These are phyloP conservation scores for Nylanderia fulva DNA, from an alignment of 1,140 invertebrate species.

Conservation along the genomic window DNA sequence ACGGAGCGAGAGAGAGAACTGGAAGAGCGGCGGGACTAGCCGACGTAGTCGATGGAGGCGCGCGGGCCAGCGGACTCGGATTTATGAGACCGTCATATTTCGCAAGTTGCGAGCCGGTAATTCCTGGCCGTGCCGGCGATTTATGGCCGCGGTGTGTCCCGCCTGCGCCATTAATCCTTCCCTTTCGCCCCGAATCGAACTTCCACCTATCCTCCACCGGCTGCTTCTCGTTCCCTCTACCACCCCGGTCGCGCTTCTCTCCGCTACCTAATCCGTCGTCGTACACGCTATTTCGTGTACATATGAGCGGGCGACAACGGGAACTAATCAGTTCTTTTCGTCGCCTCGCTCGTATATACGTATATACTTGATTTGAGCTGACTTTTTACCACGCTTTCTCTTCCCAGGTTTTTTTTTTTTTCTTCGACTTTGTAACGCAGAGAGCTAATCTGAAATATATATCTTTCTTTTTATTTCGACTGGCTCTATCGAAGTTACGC, in stretches of 20 bases:
- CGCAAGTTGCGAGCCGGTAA: slow-evolving; percentile 85
- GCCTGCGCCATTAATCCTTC: slow-evolving; percentile 85
- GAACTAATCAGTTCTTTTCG: slow-evolving; percentile 62
- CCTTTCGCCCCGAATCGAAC: slow-evolving; percentile 84
- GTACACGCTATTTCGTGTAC: slow-evolving; percentile 48
- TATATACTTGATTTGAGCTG: too few species aligned
- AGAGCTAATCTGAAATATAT: too few species aligned
- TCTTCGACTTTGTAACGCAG: too few species aligned
- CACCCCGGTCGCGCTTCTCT: slow-evolving; percentile 29
- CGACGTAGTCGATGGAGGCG: slow-evolving; percentile 76
- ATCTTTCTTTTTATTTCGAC: too few species aligned
- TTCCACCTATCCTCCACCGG: slow-evolving; percentile 77
- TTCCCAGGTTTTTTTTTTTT: too few species aligned
- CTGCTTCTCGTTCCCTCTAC: neutral
- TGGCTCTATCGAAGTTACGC: neutral
- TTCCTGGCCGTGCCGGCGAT: slow-evolving; percentile 84
- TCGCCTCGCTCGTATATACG: slow-evolving; percentile 18
- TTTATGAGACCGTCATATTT: slow-evolving; percentile 86
- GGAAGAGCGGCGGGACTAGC: slow-evolving; percentile 70
- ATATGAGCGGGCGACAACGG: slow-evolving; percentile 35
- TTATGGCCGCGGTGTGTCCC: slow-evolving; percentile 85
- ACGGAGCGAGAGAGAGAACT: slow-evolving; percentile 66
- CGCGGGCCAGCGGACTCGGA: slow-evolving; percentile 80
- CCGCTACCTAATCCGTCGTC: slow-evolving; percentile 38
- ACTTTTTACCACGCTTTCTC: too few species aligned